Evolutionary conservation across 2,113 vertebrate genomes (phyloP).

Genomic region (Hassar affinis): DNA sequence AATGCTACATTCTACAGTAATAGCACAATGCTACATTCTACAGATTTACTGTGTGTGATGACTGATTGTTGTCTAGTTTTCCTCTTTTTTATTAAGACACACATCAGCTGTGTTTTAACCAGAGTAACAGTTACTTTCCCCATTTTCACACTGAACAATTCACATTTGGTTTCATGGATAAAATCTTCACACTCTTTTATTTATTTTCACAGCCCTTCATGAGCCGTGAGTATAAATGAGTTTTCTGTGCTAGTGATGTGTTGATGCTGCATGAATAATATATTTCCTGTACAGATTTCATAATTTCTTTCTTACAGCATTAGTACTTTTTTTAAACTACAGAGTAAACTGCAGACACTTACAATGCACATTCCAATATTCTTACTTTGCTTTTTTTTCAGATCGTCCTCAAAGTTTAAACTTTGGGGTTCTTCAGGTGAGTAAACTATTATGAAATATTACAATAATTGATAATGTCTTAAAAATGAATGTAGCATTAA

Average conservation of each 20-base stretch:
- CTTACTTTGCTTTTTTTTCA: neutral
- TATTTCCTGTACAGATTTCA: constrained; percentile 3
- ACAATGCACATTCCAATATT: neutral
- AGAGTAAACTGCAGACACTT: neutral
- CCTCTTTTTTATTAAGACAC: neutral
- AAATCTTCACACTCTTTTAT: neutral
- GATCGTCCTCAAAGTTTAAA: neutral
- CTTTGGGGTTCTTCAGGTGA: neutral
- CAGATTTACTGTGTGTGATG: neutral
- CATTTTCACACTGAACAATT: neutral
- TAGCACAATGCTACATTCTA: neutral
- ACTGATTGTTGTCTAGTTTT: neutral
- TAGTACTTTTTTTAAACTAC: neutral
- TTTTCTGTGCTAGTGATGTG: neutral
- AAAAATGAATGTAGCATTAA: neutral
- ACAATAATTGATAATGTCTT: neutral
- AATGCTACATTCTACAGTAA: no score
- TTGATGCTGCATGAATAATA: constrained; percentile 13
- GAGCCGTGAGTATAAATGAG: neutral
- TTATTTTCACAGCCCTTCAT: neutral
- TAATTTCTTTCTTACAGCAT: neutral
- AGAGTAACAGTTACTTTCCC: neutral
- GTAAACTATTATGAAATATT: neutral
- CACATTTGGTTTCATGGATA: neutral
- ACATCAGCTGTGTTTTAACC: neutral